Evolutionary conservation across 2,888 invertebrate species (phyloP).

Genomic region (Arctia plantaginis): DNA sequence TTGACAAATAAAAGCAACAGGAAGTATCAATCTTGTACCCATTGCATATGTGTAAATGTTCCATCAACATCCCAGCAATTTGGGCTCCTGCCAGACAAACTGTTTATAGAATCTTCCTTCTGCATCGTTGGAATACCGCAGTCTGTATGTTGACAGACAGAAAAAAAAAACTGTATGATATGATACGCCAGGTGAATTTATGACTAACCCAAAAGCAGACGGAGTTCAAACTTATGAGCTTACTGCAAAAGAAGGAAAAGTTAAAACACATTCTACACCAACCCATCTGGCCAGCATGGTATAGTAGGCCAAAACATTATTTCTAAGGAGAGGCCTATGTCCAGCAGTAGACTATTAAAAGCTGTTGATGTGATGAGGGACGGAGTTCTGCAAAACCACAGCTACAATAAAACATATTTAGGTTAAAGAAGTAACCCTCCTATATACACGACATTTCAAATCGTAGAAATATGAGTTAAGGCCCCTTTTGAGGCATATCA

Average conservation of each 20-base stretch:
- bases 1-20: neutral
- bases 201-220: neutral
- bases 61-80: neutral
- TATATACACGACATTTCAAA: neutral
- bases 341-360: no score
- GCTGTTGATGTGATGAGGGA: no score
- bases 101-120: slow-evolving; percentile 1
- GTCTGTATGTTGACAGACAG: neutral
- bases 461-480: neutral
- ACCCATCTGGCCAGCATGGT: no score
- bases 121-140: neutral
- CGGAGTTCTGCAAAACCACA: no score
- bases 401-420: no score
- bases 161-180: neutral
- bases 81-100: neutral
- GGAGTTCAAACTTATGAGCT: neutral
- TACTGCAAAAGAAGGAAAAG: no score
- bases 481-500: neutral
- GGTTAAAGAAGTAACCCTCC: no score
- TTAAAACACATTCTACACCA: no score
- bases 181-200: neutral
- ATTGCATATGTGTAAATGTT: neutral
- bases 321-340: no score
- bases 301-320: no score
- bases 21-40: neutral